Conservation (phyloP, 2,888 invertebrate genomes). For the Escarpia spicata region DNA sequence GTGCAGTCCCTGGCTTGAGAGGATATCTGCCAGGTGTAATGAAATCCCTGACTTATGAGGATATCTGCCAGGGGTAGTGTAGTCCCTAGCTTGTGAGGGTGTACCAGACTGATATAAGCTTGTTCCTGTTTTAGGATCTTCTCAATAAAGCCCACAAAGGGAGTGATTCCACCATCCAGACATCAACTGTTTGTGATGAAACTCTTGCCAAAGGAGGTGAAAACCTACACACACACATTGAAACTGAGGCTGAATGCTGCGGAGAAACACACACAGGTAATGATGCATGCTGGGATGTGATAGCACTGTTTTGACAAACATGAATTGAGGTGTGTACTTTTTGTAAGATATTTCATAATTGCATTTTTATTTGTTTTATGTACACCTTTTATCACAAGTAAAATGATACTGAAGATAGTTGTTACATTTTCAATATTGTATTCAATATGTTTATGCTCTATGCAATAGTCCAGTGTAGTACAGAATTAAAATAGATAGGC, state of each 20-base stretch:
- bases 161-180: conserved; percentile 50
- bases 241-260: conserved; percentile 56
- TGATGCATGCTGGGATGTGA: not conserved
- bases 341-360: not conserved
- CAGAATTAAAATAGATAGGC: no score
- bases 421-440: no score
- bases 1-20: no score
- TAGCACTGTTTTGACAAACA: not conserved
- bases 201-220: conserved; percentile 52
- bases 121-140: conserved; percentile 49
- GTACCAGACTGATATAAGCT: not conserved
- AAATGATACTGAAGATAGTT: no score
- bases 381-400: no score
- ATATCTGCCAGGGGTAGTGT: no score
- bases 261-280: conserved; percentile 58
- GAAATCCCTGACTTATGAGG: no score
- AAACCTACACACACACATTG: conserved; percentile 54
- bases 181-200: conserved; percentile 60
- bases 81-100: no score
- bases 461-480: no score
- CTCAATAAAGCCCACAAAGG: conserved; percentile 59
- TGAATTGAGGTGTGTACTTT: no score
- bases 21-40: no score
- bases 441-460: no score
- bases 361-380: not conserved